Conservation (phyloP, 2,888 invertebrate genomes). For the Xanthia togata region DNA sequence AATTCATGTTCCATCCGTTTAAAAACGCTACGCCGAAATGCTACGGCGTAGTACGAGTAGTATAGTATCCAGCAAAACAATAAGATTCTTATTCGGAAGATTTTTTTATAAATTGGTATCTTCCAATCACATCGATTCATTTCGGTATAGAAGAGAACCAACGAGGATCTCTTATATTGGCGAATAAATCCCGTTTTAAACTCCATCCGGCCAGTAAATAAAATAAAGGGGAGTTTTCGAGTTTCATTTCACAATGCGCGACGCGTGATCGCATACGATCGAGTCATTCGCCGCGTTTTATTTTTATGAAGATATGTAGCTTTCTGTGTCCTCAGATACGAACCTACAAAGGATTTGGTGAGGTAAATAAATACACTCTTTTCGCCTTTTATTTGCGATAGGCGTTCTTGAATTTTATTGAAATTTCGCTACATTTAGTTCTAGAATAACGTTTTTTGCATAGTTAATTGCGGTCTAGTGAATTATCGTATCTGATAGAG, state of each 20-base stretch:
- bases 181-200: constrained; percentile 86
- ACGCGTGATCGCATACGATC: constrained; percentile 74
- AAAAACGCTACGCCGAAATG: constrained; percentile 4
- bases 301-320: constrained; percentile 87
- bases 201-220: constrained; percentile 83
- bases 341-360: constrained; percentile 69
- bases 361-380: constrained; percentile 76
- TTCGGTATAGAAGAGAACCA: constrained; percentile 66
- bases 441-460: constrained; percentile 2
- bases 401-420: constrained; percentile 43
- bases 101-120: constrained; percentile 49
- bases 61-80: constrained; percentile 23
- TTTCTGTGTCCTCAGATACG: constrained; percentile 71
- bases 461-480: not conserved
- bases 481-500: not conserved
- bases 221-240: constrained; percentile 83
- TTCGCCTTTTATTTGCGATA: constrained; percentile 50
- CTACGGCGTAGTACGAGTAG: constrained; percentile 4
- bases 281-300: constrained; percentile 80
- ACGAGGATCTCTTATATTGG: constrained; percentile 80
- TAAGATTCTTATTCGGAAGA: constrained; percentile 8
- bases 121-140: constrained; percentile 67
- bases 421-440: constrained; percentile 32
- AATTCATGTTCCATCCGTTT: not conserved
- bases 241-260: constrained; percentile 76